Percentiles rank a stretch among this genome's conserved stretches.
Conservation (phyloP, 2,797 vertebrate species). For the Crocodylus rhombifer region DNA sequence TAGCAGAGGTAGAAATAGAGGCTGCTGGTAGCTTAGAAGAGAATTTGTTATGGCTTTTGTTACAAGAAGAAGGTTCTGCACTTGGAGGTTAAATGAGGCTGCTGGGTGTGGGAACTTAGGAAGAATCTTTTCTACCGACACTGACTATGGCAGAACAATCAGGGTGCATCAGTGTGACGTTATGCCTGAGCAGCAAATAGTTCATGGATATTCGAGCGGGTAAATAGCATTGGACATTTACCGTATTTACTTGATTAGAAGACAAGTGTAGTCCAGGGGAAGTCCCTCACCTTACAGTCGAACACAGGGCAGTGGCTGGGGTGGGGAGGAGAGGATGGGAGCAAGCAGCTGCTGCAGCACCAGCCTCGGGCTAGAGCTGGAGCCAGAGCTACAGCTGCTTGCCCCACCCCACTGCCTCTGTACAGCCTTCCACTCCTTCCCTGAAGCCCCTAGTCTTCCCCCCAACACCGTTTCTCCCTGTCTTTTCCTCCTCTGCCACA, state of each 20-base stretch:
- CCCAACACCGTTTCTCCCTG: no score
- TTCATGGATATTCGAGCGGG: background rate
- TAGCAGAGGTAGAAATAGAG: background rate
- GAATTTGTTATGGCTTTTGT: background rate
- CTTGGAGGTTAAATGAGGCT: background rate
- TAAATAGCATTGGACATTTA: background rate
- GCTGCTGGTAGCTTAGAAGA: background rate
- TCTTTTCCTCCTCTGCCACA: no score
- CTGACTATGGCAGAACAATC: background rate
- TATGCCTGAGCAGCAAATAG: background rate
- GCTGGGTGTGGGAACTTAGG: background rate
- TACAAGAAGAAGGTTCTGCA: background rate
- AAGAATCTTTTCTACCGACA: background rate
- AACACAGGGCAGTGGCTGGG: background rate
- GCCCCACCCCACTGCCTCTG: no score
- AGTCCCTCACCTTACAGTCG: no score
- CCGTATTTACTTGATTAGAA: no score
- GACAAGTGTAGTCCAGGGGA: no score
- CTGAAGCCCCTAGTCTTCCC: no score
- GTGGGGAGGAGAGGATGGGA: no score
- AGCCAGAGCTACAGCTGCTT: no score
- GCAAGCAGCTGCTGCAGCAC: no score
- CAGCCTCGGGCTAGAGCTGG: no score
- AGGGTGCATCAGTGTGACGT: background rate
- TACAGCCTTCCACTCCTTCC: no score